Percentiles rank a stretch among this genome's conserved stretches.
Conservation (phyloP, 2,888 invertebrate species). For the Nebria salina region DNA sequence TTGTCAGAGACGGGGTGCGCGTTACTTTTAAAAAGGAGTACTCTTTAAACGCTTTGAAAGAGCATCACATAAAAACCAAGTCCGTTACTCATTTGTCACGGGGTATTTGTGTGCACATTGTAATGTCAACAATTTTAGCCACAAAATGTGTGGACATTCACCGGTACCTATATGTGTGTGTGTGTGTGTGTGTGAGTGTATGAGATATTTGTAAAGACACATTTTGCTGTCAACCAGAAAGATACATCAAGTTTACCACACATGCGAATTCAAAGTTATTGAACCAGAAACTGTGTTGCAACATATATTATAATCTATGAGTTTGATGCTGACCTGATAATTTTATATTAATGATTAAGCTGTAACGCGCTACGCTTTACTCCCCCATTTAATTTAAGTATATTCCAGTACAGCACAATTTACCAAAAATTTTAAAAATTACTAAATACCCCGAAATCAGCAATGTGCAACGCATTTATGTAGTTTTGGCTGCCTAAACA, state of each 20-base stretch:
- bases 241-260: background rate
- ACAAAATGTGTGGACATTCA: background rate
- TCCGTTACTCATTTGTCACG: background rate
- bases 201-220: background rate
- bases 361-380: background rate
- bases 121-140: no score
- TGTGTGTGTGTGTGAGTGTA: background rate
- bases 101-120: no score
- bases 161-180: background rate
- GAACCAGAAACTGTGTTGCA: background rate
- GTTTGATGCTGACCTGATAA: background rate
- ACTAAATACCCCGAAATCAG: background rate
- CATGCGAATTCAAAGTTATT: slow-evolving; percentile 8
- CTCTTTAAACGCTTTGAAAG: no score
- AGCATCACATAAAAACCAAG: background rate
- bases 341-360: background rate
- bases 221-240: background rate
- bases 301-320: slow-evolving; percentile 2
- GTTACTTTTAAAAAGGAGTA: background rate
- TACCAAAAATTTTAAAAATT: background rate
- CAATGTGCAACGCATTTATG: background rate
- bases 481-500: background rate
- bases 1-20: no score
- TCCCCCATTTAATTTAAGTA: background rate
- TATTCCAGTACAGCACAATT: no score